phyloP scores from a whole-genome alignment of 2,888 invertebrate genomes.

The Acleris sparsana region DNA sequence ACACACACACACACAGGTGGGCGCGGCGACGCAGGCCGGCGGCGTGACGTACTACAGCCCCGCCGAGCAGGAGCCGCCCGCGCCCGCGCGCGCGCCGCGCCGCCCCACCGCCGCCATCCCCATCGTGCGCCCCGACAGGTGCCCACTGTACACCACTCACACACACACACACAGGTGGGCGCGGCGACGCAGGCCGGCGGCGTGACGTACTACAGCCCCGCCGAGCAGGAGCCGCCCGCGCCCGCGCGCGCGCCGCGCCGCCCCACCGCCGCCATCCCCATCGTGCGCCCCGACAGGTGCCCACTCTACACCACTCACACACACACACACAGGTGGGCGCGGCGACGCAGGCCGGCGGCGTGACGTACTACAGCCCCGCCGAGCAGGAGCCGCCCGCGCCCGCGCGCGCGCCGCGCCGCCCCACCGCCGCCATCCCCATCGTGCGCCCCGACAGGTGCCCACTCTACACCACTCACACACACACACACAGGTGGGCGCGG shows the following conservation, averaged over 20 bases:
- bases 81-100: slow-evolving; percentile 75
- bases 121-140: slow-evolving; percentile 83
- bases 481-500: slow-evolving; percentile 44
- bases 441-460: slow-evolving; percentile 74
- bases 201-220: slow-evolving; percentile 93
- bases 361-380: slow-evolving; percentile 92
- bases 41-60: slow-evolving; percentile 94
- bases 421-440: slow-evolving; percentile 93
- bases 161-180: not conserved
- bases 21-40: slow-evolving; percentile 74
- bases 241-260: slow-evolving; percentile 82
- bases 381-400: slow-evolving; percentile 84
- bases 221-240: slow-evolving; percentile 85
- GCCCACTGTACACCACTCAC: not conserved
- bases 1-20: not conserved
- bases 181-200: slow-evolving; percentile 82
- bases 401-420: slow-evolving; percentile 85
- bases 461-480: not conserved
- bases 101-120: slow-evolving; percentile 94
- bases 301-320: not conserved
- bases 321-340: not conserved
- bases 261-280: slow-evolving; percentile 93
- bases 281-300: slow-evolving; percentile 80
- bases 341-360: slow-evolving; percentile 84
- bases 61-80: slow-evolving; percentile 86